A percentile compares a stretch with the other conserved stretches of the same genome.
These are phyloP conservation scores for Phallusia fumigata DNA, from an alignment of 23 tunicate species.

Conservation along the genomic window DNA sequence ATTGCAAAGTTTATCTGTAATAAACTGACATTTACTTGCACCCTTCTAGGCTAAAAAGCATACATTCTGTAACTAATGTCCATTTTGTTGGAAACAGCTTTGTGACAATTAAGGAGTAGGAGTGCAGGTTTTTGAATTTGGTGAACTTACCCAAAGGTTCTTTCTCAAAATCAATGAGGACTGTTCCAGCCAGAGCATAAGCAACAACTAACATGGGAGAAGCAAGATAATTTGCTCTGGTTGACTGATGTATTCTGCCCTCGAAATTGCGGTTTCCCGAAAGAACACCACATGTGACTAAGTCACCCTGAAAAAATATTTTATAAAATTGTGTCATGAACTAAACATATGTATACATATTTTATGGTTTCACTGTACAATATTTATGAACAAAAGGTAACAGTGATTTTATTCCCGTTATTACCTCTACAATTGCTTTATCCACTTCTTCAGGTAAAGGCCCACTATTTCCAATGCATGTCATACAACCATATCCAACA, in stretches of 20 bases:
- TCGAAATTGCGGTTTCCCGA: slow-evolving; percentile 99
- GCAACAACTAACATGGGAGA: slow-evolving; percentile 98
- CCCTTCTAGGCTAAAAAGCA: no score
- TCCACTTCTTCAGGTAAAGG: slow-evolving; percentile 85
- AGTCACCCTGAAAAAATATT: slow-evolving; percentile 55
- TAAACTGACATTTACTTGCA: no score
- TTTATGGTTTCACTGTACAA: no score
- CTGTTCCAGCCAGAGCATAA: slow-evolving; percentile 94
- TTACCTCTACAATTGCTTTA: slow-evolving; percentile 72
- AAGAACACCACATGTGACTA: slow-evolving; percentile 89
- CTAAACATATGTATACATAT: no score
- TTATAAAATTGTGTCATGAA: slow-evolving; percentile 81
- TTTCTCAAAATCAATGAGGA: slow-evolving; percentile 81
- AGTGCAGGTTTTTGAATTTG: no score
- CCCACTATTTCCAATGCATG: slow-evolving; percentile 98
- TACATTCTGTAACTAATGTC: no score
- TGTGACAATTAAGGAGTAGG: no score
- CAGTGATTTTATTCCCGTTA: no score
- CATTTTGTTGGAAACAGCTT: no score
- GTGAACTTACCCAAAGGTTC: slow-evolving; percentile 91
- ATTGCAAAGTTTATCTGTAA: no score
- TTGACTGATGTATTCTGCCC: slow-evolving; percentile 92
- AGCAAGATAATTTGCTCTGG: slow-evolving; percentile 97
- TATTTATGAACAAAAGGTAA: no score
- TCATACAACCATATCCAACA: slow-evolving; percentile 99